phyloP scores from a whole-genome alignment of 2,888 invertebrate species.

The Lapara coniferarum region DNA sequence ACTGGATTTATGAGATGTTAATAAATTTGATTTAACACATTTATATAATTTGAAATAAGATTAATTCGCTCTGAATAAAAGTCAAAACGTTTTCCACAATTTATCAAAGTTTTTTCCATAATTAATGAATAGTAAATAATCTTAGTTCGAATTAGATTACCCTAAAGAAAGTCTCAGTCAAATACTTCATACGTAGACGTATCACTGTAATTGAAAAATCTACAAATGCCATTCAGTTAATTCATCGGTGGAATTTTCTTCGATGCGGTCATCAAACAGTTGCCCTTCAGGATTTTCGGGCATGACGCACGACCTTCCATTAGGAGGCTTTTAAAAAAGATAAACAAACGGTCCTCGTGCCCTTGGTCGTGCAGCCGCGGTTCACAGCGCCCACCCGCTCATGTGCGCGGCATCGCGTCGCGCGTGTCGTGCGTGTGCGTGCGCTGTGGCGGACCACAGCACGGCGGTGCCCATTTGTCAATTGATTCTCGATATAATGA shows the following conservation, averaged over 20 bases:
- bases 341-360: slow-evolving; percentile 56
- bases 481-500: slow-evolving; percentile 83
- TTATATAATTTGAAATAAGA: background rate
- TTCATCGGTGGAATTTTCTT: slow-evolving; percentile 48
- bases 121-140: too few species aligned
- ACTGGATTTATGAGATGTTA: background rate
- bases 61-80: too few species aligned
- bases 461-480: slow-evolving; percentile 71
- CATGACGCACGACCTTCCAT: slow-evolving; percentile 44
- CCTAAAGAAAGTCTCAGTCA: slow-evolving; percentile 1
- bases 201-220: slow-evolving; percentile 29
- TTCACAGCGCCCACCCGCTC: background rate
- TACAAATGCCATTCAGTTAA: slow-evolving; percentile 51
- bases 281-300: slow-evolving; percentile 39
- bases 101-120: too few species aligned
- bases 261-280: slow-evolving; percentile 38
- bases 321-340: slow-evolving; percentile 59
- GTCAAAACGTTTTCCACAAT: too few species aligned
- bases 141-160: background rate
- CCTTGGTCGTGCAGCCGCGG: slow-evolving; percentile 31
- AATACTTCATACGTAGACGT: slow-evolving; percentile 11
- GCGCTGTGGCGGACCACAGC: slow-evolving; percentile 37
- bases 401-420: background rate
- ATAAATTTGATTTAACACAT: background rate
- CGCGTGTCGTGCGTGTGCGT: slow-evolving; percentile 25